These are phyloP conservation scores for Drosophila elegans DNA, from an alignment of 1,140 invertebrate genomes.

Conservation along the genomic window DNA sequence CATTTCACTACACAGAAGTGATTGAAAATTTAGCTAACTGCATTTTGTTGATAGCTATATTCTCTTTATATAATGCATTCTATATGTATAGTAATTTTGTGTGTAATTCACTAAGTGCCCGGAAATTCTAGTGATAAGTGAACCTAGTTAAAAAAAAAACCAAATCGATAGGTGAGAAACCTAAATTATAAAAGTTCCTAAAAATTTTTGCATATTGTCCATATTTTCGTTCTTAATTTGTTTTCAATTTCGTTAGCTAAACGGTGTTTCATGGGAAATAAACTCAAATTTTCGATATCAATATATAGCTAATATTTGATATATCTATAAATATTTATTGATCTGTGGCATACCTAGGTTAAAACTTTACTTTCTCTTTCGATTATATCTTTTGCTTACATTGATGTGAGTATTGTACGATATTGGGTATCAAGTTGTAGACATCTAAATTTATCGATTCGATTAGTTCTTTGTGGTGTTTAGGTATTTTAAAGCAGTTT, in stretches of 20 bases:
- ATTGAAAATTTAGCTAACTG: constrained; percentile 60
- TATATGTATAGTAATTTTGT: constrained; percentile 30
- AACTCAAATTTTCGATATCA: constrained; percentile 6
- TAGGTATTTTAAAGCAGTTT: constrained; percentile 51
- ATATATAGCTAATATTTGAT: constrained; percentile 15
- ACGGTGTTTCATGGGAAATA: constrained; percentile 3
- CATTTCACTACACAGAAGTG: constrained; percentile 55
- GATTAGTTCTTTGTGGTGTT: constrained; percentile 48
- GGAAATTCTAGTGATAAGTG: constrained; percentile 43
- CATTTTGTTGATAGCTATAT: constrained; percentile 38
- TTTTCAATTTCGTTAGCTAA: constrained; percentile 42
- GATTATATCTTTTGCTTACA: constrained; percentile 25
- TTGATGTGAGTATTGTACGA: constrained; percentile 41
- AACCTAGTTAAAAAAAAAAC: constrained; percentile 14
- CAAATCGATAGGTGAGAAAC: constrained; percentile 20
- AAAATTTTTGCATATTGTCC: constrained; percentile 56
- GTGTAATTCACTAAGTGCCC: constrained; percentile 21
- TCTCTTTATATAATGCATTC: constrained; percentile 42
- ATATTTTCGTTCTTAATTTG: constrained; percentile 50
- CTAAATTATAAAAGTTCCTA: constrained; percentile 32
- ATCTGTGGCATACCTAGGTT: constrained; percentile 30
- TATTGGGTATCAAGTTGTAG: constrained; percentile 46
- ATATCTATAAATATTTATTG: constrained; percentile 27
- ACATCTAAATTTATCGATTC: constrained; percentile 61
- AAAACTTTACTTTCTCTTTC: constrained; percentile 20